Percentiles rank a stretch among this genome's conserved stretches.
Evolutionary conservation across 1,140 invertebrate species (phyloP).

Genomic region (Micrasema longulum): DNA sequence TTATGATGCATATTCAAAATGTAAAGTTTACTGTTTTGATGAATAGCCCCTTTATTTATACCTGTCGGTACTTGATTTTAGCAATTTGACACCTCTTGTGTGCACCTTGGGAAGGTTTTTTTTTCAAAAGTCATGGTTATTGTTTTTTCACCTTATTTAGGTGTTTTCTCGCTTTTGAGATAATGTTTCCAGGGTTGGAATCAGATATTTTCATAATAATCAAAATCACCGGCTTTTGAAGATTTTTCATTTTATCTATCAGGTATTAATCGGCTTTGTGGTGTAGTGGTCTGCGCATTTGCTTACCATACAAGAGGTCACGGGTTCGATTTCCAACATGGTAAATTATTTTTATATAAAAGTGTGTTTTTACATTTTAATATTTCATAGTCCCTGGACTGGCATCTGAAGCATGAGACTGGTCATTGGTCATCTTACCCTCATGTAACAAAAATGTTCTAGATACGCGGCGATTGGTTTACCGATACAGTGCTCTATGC

Average conservation of each 20-base stretch:
- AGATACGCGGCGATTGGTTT: too few relatives aligned
- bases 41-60: too few relatives aligned
- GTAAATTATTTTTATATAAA: not conserved
- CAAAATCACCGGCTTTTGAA: too few relatives aligned
- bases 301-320: too few relatives aligned
- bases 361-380: not conserved
- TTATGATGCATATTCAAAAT: conserved; percentile 14
- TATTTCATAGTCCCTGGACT: too few relatives aligned
- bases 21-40: conserved; percentile 29
- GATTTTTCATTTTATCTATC: too few relatives aligned
- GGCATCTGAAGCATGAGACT: not conserved
- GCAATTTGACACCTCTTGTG: conserved; percentile 27
- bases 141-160: conserved; percentile 37
- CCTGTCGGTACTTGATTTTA: conserved; percentile 25
- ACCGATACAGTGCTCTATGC: too few relatives aligned
- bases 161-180: conserved; percentile 25
- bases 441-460: too few relatives aligned
- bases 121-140: conserved; percentile 13
- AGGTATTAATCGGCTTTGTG: too few relatives aligned
- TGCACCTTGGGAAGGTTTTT: conserved; percentile 2
- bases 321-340: too few relatives aligned
- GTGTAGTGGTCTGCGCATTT: too few relatives aligned
- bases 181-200: conserved; percentile 8
- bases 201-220: too few relatives aligned
- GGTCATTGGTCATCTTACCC: not conserved